phyloP scores from a whole-genome alignment of 2,797 vertebrate genomes.

The Phalloptychus januarius region DNA sequence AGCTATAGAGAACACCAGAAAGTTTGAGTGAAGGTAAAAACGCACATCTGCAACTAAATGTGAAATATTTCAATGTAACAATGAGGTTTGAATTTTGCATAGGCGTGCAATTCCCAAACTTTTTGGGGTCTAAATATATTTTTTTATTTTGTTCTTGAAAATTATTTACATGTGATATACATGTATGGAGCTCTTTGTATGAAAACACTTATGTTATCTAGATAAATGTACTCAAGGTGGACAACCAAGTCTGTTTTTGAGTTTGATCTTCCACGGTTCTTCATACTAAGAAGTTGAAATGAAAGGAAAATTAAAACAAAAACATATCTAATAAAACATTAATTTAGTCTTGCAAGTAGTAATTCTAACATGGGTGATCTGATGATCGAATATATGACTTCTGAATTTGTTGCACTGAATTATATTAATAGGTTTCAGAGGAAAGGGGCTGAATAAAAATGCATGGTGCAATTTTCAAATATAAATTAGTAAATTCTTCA shows the following conservation, averaged over 20 bases:
- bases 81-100: too few species aligned
- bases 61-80: background rate
- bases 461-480: background rate
- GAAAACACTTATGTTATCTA: background rate
- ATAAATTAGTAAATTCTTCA: background rate
- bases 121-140: background rate
- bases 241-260: background rate
- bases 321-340: background rate
- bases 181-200: background rate
- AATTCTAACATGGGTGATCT: too few species aligned
- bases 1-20: background rate
- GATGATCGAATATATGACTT: background rate
- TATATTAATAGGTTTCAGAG: background rate
- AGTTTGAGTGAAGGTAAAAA: background rate
- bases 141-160: background rate
- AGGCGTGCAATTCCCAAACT: background rate
- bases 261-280: background rate
- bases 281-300: background rate
- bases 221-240: background rate
- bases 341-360: background rate
- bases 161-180: background rate
- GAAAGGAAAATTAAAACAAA: background rate
- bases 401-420: background rate
- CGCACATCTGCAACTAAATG: background rate
- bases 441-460: background rate